phyloP scores from a whole-genome alignment of 2,888 invertebrate genomes.

The Parnassius mnemosyne region DNA sequence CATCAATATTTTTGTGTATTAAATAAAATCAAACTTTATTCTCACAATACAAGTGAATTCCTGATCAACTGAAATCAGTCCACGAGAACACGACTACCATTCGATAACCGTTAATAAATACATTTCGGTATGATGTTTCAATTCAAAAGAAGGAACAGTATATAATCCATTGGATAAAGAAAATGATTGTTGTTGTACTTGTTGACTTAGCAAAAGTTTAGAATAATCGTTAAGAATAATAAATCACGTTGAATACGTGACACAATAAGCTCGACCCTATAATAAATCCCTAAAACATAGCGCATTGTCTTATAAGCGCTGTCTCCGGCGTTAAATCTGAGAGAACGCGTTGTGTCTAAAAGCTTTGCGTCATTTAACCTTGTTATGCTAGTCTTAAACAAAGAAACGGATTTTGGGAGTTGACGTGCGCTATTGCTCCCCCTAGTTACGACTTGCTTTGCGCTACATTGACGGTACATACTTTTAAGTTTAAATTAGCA shows the following conservation, averaged over 20 bases:
- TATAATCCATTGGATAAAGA: too few relatives aligned
- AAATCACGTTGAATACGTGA: conserved; percentile 5
- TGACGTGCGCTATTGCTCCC: conserved; percentile 41
- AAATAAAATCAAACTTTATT: too few relatives aligned
- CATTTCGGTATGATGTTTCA: too few relatives aligned
- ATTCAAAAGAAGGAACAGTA: too few relatives aligned
- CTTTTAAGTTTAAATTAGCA: too few relatives aligned
- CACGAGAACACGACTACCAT: too few relatives aligned
- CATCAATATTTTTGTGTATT: too few relatives aligned
- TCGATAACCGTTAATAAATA: too few relatives aligned
- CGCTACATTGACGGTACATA: background rate
- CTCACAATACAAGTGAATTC: too few relatives aligned
- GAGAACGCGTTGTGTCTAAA: conserved; percentile 62
- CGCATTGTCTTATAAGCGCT: conserved; percentile 46
- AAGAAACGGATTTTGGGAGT: conserved; percentile 52
- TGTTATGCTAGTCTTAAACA: conserved; percentile 50
- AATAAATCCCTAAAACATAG: conserved; percentile 47
- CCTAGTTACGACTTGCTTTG: conserved; percentile 25
- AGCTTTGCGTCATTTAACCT: conserved; percentile 65
- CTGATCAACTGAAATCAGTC: too few relatives aligned
- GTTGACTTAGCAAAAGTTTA: background rate
- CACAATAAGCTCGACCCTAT: conserved; percentile 22
- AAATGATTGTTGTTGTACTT: background rate
- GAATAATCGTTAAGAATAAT: conserved; percentile 1
- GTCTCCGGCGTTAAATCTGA: conserved; percentile 50